Conservation (phyloP, 2,888 invertebrate species). For the Lysandra bellargus region DNA sequence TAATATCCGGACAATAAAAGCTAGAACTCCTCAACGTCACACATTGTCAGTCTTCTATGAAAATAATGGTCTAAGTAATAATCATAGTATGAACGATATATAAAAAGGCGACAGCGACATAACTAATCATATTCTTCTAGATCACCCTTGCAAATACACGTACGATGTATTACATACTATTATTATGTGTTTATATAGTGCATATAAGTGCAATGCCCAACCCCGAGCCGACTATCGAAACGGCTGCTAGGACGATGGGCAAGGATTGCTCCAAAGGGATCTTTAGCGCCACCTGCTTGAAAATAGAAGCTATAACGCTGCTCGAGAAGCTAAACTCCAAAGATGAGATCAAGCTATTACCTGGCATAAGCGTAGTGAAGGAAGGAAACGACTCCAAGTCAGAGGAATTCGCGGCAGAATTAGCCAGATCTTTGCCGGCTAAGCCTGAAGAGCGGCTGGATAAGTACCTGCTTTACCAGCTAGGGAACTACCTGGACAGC, state of each 20-base stretch:
- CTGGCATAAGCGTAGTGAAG: slow-evolving; percentile 84
- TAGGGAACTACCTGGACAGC: slow-evolving; percentile 86
- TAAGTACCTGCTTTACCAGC: slow-evolving; percentile 85
- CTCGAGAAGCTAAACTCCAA: slow-evolving; percentile 67
- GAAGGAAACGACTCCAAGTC: slow-evolving; percentile 79
- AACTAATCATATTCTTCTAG: slow-evolving; percentile 69
- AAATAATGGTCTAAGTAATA: slow-evolving; percentile 74
- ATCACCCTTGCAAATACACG: slow-evolving; percentile 59
- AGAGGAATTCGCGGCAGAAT: slow-evolving; percentile 86
- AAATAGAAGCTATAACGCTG: slow-evolving; percentile 69
- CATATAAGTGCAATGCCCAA: slow-evolving; percentile 55
- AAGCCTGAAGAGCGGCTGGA: slow-evolving; percentile 88
- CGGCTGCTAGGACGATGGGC: slow-evolving; percentile 57
- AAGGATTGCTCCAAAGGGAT: slow-evolving; percentile 69
- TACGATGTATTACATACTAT: slow-evolving; percentile 58
- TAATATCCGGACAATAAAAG: slow-evolving; percentile 38
- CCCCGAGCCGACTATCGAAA: slow-evolving; percentile 59
- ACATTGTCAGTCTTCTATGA: slow-evolving; percentile 75
- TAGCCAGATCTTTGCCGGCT: slow-evolving; percentile 87
- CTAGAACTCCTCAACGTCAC: slow-evolving; percentile 40
- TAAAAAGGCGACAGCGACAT: slow-evolving; percentile 67
- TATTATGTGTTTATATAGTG: slow-evolving; percentile 51
- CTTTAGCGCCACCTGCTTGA: slow-evolving; percentile 68
- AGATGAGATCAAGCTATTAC: slow-evolving; percentile 64
- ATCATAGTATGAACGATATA: slow-evolving; percentile 71